Base-by-base conservation (phyloP, 2,888 invertebrate genomes). In the Empis stercorea region DNA sequence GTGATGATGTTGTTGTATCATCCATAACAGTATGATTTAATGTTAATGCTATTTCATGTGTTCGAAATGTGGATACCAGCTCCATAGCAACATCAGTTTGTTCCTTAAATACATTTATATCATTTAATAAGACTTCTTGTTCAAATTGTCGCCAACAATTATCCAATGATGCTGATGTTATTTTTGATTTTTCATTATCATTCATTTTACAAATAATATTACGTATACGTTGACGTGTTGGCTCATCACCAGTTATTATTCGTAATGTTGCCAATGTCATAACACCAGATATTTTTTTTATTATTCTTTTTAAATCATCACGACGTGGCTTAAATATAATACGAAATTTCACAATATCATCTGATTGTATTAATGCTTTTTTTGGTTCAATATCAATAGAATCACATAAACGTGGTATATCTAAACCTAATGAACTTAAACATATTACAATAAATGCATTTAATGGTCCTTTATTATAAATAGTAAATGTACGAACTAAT, bases 401-500 rank as follows among this genome's bases (percentile, higher is more conserved):
- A 15, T 61, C 62, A 20, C 57, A 57, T 0, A 67, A 49, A 0
- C 63, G 60, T 10, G 66, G 61, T 43, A 65, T 57, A 41, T 61
- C 57, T 10, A 65, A 48, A 11, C 64, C 61, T 6, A 59, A 58
- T 2, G 64, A 62, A 43, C 66, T 65, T 9, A 67, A 51, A 1
- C 59, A 54, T 2, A 67, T 56, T 55, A 52, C 55, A 0, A 70
- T 73, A 55, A 78, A 80, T 2, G 73, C 73, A 13, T 72, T 62
- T 10, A 79, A 57, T 30, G 74, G 73, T 1, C 80, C 80, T 15
- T 61, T 71, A 55, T 79, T 80, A 53, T 71, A 70, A 3, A 79
- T 59, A 36, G 61, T 64, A 46, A 80, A 73, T 40, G 62, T 68
- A 39, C 72, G 69, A 11, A 65, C 65, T 13, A 78, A 56, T 2